phyloP scores from a whole-genome alignment of 2,888 invertebrate genomes.

The Netelia inedita region DNA sequence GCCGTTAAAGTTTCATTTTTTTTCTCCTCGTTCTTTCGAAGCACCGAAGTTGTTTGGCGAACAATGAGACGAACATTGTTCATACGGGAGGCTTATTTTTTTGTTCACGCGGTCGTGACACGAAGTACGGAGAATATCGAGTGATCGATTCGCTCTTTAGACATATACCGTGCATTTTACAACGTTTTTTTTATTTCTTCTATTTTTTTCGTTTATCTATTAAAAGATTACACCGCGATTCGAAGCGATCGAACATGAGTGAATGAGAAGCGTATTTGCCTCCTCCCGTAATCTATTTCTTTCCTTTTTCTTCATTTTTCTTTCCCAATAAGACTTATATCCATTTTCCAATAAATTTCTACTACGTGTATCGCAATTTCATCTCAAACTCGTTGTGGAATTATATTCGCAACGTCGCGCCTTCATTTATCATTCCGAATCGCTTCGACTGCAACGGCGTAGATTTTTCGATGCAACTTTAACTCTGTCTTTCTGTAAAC shows the following conservation, averaged over 20 bases:
- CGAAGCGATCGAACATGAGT: constrained; percentile 67
- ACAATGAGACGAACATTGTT: constrained; percentile 26
- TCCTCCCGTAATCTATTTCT: neutral
- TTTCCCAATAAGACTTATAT: constrained; percentile 26
- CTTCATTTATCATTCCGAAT: constrained; percentile 28
- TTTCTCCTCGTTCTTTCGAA: constrained; percentile 17
- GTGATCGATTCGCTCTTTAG: constrained; percentile 72
- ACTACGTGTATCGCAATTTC: constrained; percentile 30
- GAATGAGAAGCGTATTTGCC: constrained; percentile 28
- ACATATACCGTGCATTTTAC: constrained; percentile 72
- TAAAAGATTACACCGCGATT: constrained; percentile 70
- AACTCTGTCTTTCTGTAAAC: constrained; percentile 80
- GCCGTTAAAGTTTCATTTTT: neutral
- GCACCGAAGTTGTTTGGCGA: constrained; percentile 10
- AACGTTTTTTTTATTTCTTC: constrained; percentile 64
- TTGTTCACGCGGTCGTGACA: constrained; percentile 62
- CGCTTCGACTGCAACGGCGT: constrained; percentile 64
- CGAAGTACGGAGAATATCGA: constrained; percentile 65
- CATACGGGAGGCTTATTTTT: constrained; percentile 35
- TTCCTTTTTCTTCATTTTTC: constrained; percentile 33
- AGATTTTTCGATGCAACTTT: constrained; percentile 78
- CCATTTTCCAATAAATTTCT: constrained; percentile 33
- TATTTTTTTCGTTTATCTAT: constrained; percentile 68
- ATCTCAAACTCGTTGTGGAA: constrained; percentile 28
- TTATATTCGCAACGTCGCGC: neutral